phyloP scores from a whole-genome alignment of 2,888 invertebrate genomes.

The Aspidapion aeneum region DNA sequence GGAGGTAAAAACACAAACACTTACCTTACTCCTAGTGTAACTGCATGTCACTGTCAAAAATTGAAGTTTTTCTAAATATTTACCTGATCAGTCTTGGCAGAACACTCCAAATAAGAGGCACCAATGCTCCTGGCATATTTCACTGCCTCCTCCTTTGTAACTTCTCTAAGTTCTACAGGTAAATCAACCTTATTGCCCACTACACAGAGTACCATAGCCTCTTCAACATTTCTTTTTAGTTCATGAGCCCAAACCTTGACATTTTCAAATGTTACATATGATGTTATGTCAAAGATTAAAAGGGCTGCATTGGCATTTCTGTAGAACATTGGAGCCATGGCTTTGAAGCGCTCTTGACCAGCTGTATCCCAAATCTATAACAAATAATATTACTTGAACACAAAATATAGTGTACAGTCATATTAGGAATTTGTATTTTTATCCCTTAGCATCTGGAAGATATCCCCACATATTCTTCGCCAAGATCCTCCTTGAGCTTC shows the following conservation, averaged over 20 bases:
- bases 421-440: too few species aligned
- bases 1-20: too few species aligned
- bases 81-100: constrained; percentile 72
- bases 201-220: constrained; percentile 72
- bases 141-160: constrained; percentile 62
- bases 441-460: too few species aligned
- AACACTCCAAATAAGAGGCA: constrained; percentile 82
- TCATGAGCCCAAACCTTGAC: constrained; percentile 87
- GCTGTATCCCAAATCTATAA: constrained; percentile 84
- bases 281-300: constrained; percentile 82
- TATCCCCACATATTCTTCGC: too few species aligned
- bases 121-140: constrained; percentile 77
- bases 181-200: constrained; percentile 87
- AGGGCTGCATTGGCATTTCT: constrained; percentile 88
- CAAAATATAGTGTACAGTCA: not conserved
- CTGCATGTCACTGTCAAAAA: too few species aligned
- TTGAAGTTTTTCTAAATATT: too few species aligned
- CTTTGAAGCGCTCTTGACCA: constrained; percentile 82
- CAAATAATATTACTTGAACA: not conserved
- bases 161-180: constrained; percentile 54
- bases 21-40: too few species aligned
- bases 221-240: constrained; percentile 71
- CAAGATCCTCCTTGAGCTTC: too few species aligned
- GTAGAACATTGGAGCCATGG: constrained; percentile 95
- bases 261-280: constrained; percentile 67